Percentiles rank a stretch among this genome's conserved stretches.
phyloP scores from a whole-genome alignment of 1,140 invertebrate genomes.

The Bombus balteatus region DNA sequence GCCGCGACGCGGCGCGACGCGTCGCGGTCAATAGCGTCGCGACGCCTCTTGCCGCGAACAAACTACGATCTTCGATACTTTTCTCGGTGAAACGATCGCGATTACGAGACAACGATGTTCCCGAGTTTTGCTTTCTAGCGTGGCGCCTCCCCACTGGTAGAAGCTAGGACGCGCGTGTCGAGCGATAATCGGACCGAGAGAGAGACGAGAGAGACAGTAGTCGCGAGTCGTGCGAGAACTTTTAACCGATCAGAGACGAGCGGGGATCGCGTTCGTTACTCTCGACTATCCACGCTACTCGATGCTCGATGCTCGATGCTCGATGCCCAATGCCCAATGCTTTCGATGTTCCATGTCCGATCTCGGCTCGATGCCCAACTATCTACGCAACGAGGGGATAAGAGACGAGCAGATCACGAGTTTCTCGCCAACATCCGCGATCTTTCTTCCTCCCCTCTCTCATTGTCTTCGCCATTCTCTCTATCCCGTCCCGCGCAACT shows the following conservation, averaged over 20 bases:
- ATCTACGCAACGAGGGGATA: not conserved
- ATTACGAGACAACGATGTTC: not conserved
- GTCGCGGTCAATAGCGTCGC: constrained; percentile 27
- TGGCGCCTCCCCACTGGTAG: constrained; percentile 48
- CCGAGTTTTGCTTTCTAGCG: constrained; percentile 46
- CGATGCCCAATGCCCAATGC: not conserved
- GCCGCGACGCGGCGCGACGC: constrained; percentile 9
- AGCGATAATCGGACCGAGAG: constrained; percentile 35
- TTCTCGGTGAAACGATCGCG: constrained; percentile 8
- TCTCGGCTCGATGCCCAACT: not conserved
- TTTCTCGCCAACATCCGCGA: constrained; percentile 27
- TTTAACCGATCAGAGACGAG: not conserved
- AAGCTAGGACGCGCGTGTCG: constrained; percentile 33
- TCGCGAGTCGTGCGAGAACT: constrained; percentile 27
- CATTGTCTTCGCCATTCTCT: not conserved
- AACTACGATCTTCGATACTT: not conserved
- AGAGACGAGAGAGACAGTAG: constrained; percentile 8
- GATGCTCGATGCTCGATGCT: not conserved
- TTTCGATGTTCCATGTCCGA: not conserved
- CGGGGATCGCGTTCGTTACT: constrained; percentile 4
- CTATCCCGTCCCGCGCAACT: not conserved
- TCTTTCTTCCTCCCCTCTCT: not conserved
- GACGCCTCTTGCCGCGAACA: constrained; percentile 7
- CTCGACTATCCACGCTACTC: constrained; percentile 4
- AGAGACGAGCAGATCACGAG: constrained; percentile 24